phyloP scores from a whole-genome alignment of 2,113 vertebrate genomes.

The Oncorhynchus kisutch region DNA sequence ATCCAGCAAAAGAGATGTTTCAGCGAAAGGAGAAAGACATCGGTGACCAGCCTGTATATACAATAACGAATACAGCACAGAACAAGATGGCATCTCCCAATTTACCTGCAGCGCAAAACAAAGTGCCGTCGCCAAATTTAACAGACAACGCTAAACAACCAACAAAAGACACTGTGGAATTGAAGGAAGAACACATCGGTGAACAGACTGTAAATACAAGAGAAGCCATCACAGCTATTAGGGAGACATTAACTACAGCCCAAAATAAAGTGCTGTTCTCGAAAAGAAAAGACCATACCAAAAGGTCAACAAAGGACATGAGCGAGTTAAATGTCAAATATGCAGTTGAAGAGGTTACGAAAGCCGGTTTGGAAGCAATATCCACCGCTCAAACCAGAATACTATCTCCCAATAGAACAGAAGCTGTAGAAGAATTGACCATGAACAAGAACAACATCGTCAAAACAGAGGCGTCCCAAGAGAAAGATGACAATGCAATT shows the following conservation, averaged over 20 bases:
- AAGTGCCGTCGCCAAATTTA: constrained; percentile 7
- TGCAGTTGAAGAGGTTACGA: neutral
- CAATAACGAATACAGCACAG: neutral
- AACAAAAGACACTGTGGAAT: constrained; percentile 31
- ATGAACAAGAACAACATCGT: neutral
- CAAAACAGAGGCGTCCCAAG: constrained; percentile 57
- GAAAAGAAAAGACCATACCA: constrained; percentile 30
- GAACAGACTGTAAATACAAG: constrained; percentile 44
- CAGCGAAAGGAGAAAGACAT: too few relatives aligned
- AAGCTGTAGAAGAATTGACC: too few relatives aligned
- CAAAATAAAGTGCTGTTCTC: constrained; percentile 52
- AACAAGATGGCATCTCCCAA: too few relatives aligned
- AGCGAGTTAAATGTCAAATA: constrained; percentile 37
- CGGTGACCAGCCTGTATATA: too few relatives aligned
- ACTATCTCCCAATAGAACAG: constrained; percentile 5
- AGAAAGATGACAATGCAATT: constrained; percentile 43
- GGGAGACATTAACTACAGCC: constrained; percentile 56
- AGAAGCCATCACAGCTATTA: constrained; percentile 16
- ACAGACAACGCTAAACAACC: constrained; percentile 33
- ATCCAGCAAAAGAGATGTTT: neutral
- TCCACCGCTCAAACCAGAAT: constrained; percentile 1
- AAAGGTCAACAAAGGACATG: constrained; percentile 28
- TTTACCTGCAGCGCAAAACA: too few relatives aligned
- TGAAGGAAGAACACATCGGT: constrained; percentile 32
- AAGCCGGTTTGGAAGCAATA: neutral